These are phyloP conservation scores for Thymelicus acteon DNA, from an alignment of 2,888 invertebrate genomes.

Conservation along the genomic window DNA sequence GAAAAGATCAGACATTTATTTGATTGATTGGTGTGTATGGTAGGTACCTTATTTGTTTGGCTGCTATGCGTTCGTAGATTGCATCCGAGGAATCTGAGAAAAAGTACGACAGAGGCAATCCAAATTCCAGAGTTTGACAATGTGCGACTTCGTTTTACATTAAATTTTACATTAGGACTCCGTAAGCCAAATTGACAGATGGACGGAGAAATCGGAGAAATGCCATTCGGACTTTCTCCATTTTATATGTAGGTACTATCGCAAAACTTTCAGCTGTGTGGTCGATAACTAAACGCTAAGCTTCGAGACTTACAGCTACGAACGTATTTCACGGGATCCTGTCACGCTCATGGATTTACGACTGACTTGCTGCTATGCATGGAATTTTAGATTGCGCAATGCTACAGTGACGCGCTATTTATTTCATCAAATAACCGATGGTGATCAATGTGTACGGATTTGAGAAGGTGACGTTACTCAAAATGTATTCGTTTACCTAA, in stretches of 20 bases:
- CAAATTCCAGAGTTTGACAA: too few relatives aligned
- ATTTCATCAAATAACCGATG: constrained; percentile 32
- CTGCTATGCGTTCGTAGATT: too few relatives aligned
- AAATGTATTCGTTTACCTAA: background rate
- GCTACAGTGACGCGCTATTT: constrained; percentile 30
- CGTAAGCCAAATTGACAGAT: too few relatives aligned
- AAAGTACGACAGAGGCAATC: too few relatives aligned
- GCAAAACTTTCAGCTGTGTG: constrained; percentile 18
- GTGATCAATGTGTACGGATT: constrained; percentile 28
- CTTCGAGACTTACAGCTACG: constrained; percentile 30
- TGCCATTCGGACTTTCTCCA: background rate
- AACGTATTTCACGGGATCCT: constrained; percentile 37
- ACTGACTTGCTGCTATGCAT: constrained; percentile 35
- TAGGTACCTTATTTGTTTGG: too few relatives aligned
- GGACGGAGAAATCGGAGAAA: background rate
- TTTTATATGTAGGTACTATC: background rate
- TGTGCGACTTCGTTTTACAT: too few relatives aligned
- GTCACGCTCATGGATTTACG: constrained; percentile 37
- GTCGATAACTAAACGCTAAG: constrained; percentile 30
- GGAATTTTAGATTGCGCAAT: constrained; percentile 38
- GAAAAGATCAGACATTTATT: too few relatives aligned
- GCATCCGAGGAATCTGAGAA: too few relatives aligned
- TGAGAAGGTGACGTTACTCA: constrained; percentile 17
- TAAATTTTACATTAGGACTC: too few relatives aligned
- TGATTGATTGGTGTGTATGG: too few relatives aligned